Conservation (phyloP, 2,888 invertebrate genomes). For the Hemicrepidius hirtus region DNA sequence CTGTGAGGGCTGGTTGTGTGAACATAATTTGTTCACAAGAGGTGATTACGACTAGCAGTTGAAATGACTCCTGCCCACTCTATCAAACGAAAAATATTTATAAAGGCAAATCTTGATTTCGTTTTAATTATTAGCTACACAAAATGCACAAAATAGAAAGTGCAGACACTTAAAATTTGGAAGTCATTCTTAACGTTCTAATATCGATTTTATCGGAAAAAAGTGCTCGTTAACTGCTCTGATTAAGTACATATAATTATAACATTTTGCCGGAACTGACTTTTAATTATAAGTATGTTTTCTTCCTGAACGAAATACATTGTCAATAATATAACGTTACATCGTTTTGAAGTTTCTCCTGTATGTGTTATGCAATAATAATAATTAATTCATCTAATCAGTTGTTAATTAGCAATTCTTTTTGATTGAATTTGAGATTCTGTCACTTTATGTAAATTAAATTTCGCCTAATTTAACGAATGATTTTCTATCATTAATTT, state of each 20-base stretch:
- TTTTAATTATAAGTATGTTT: background rate
- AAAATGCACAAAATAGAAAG: too few species aligned
- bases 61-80: background rate
- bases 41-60: background rate
- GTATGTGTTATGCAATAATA: constrained; percentile 2
- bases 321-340: background rate
- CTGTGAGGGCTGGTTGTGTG: constrained; percentile 25
- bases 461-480: too few species aligned
- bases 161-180: too few species aligned
- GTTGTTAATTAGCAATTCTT: constrained; percentile 7
- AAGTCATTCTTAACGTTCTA: too few species aligned
- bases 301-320: constrained; percentile 8
- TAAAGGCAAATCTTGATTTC: background rate
- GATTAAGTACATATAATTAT: constrained; percentile 1
- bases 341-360: background rate
- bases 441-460: background rate
- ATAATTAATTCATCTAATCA: constrained; percentile 8
- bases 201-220: too few species aligned
- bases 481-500: too few species aligned
- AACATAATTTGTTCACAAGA: constrained; percentile 6
- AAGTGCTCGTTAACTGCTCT: background rate
- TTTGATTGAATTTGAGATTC: background rate
- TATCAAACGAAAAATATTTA: background rate
- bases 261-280: background rate
- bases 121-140: too few species aligned